phyloP scores from a whole-genome alignment of 2,113 vertebrate genomes.

The Phocoena sinus region DNA sequence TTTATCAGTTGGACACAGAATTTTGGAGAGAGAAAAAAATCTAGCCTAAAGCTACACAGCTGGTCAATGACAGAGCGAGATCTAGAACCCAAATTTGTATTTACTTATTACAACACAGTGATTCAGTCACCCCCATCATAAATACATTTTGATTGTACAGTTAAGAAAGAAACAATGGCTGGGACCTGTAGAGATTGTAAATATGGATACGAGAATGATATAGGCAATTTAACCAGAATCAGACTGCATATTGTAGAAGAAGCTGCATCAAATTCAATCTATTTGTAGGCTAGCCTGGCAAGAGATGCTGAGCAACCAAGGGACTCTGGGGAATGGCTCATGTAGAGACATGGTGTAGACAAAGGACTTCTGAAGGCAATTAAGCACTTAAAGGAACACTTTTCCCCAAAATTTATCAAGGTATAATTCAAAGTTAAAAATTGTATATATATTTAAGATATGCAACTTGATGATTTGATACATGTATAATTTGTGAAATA shows the following conservation, averaged over 20 bases:
- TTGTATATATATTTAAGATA: neutral
- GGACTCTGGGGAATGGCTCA: neutral
- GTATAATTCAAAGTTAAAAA: neutral
- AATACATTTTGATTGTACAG: neutral
- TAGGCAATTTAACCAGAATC: neutral
- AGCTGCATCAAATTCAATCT: neutral
- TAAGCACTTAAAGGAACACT: neutral
- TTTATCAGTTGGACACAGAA: neutral
- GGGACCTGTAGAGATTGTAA: neutral
- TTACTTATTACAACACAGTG: neutral
- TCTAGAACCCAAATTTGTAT: neutral
- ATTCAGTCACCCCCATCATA: neutral
- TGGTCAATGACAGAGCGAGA: neutral
- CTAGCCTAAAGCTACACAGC: neutral
- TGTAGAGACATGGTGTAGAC: neutral
- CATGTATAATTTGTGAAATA: neutral
- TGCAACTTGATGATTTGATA: neutral
- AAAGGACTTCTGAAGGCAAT: neutral
- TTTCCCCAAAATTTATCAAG: neutral
- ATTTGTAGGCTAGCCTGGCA: neutral
- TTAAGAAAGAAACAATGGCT: neutral
- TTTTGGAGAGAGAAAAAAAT: neutral
- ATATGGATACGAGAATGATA: neutral
- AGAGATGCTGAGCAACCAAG: fast-evolving
- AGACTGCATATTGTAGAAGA: neutral